phyloP scores from a whole-genome alignment of 2,888 invertebrate genomes.

The Pyrochroa serraticornis region DNA sequence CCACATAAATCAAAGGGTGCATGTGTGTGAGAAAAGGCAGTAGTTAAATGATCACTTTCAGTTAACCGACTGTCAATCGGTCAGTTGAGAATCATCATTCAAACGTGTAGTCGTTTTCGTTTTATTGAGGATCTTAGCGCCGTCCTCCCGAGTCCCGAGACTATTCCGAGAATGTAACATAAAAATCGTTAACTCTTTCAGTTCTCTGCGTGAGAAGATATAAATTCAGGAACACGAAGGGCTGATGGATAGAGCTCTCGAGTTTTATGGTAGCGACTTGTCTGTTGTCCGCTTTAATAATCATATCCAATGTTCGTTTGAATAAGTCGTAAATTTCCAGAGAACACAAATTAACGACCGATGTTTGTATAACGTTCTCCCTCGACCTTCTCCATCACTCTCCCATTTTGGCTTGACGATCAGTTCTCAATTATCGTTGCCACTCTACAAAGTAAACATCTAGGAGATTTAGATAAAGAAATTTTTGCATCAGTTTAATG shows the following conservation, averaged over 20 bases:
- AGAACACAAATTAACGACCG: constrained; percentile 21
- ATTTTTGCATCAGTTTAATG: no score
- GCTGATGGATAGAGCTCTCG: constrained; percentile 8
- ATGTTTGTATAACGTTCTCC: constrained; percentile 33
- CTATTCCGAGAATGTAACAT: neutral
- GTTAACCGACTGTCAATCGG: constrained; percentile 37
- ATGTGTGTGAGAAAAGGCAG: constrained; percentile 9
- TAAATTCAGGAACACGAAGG: constrained; percentile 12
- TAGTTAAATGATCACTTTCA: constrained; percentile 31
- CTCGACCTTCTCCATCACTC: neutral
- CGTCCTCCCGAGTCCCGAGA: neutral
- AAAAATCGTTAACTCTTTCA: constrained; percentile 7
- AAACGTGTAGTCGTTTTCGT: constrained; percentile 9
- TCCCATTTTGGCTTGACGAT: no score
- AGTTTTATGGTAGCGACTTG: constrained; percentile 13
- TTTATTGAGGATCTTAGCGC: no score
- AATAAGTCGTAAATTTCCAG: constrained; percentile 1
- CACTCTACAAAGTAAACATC: no score
- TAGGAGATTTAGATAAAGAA: no score
- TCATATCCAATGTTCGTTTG: constrained; percentile 4
- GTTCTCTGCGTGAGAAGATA: constrained; percentile 19
- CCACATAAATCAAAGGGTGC: constrained; percentile 38
- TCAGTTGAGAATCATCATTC: constrained; percentile 32
- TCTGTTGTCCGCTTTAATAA: constrained; percentile 7
- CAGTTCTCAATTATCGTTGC: no score